Evolutionary conservation across 1,140 invertebrate species (phyloP), one percentile per base, ranked within the genome.

Genomic region (Penaeus vannamei): DNA sequence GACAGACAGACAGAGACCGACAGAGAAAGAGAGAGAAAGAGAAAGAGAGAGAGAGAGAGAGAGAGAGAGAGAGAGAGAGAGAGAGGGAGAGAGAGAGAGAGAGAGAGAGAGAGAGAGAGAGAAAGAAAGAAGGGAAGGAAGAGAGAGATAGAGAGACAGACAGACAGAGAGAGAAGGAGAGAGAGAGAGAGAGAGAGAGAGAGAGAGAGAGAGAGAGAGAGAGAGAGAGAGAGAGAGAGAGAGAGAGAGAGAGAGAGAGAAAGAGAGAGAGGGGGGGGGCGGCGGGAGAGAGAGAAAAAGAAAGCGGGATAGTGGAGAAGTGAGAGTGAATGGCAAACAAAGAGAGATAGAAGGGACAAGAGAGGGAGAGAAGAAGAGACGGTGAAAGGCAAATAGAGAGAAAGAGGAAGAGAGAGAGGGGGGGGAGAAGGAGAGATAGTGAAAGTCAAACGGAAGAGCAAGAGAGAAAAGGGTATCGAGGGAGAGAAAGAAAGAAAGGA

Each of bases 21-120:
- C n/a, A n/a, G n/a, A n/a, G n/a, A n/a, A n/a, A 79, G 32, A 36
- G 32, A 79, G 29, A 29, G 3, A 79, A 14, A 36, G 76, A 79
- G 76, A 79, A n/a, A 32, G 26, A 79, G 76, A 79, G 36, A 80
- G 77, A 80, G 77, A 80, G 36, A 80, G 77, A 80, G 77, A 46
- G 77, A 80, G 77, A 46, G 77, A 80, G 77, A 80, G 77, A 80
- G 77, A 80, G 77, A 80, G 77, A 80, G 77, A 80, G 77, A 80
- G 77, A 80, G 77, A 80, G 77, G 46, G 77, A 80, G 36, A 80
- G 77, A 80, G 77, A 80, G 77, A 80, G 77, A 80, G 36, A 80
- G 77, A 80, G 36, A 80, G 77, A 46, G 77, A 46, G 36, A 46
- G 77, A 80, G 77, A 80, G 77, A 80, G 36, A 80, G 36, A 80